These are phyloP conservation scores for Agrochola circellaris DNA, from an alignment of 2,888 invertebrate species.

Conservation along the genomic window DNA sequence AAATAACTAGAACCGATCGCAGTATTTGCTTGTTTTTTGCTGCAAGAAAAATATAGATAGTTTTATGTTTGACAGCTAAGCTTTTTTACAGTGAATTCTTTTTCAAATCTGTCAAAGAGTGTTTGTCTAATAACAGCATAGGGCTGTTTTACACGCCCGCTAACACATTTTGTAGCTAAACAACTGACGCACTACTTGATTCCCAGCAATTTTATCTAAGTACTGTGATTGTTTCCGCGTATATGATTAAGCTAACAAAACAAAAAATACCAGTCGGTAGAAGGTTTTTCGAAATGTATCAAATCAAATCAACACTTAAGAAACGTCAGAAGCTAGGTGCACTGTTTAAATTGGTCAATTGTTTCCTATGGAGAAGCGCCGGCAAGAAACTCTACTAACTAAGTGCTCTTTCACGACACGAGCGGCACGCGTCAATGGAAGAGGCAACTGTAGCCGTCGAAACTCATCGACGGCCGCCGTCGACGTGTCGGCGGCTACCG, in stretches of 20 bases:
- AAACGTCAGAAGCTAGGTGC: too few relatives aligned
- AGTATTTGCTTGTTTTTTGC: slow-evolving; percentile 5
- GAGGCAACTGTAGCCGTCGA: too few relatives aligned
- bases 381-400: too few relatives aligned
- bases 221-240: too few relatives aligned
- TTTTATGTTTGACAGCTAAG: background rate
- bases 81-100: background rate
- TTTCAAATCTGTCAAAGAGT: background rate
- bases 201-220: background rate
- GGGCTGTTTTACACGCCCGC: too few relatives aligned
- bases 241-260: background rate
- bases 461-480: too few relatives aligned
- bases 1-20: slow-evolving; percentile 10
- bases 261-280: background rate
- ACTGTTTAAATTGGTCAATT: too few relatives aligned
- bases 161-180: background rate
- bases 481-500: too few relatives aligned
- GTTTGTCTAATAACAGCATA: background rate
- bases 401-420: too few relatives aligned
- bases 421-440: too few relatives aligned
- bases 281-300: background rate
- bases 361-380: too few relatives aligned
- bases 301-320: too few relatives aligned
- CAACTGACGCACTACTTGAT: background rate
- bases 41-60: background rate